Evolutionary conservation across 2,888 invertebrate genomes (phyloP).

Genomic region (Polydrusus pterygomalis): DNA sequence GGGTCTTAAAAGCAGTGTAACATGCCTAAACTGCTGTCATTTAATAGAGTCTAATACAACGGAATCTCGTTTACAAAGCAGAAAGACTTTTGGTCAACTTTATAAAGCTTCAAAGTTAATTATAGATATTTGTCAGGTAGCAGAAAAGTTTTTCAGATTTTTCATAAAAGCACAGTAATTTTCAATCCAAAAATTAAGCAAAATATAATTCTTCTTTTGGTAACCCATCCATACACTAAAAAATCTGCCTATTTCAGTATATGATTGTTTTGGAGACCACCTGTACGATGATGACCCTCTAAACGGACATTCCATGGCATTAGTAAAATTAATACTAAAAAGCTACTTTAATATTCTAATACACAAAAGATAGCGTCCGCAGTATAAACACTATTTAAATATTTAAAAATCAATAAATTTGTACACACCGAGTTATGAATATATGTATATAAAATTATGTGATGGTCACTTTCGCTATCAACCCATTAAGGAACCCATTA

Average conservation of each 20-base stretch:
- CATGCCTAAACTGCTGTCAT: too few relatives aligned
- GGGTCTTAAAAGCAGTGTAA: too few relatives aligned
- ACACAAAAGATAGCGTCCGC: too few relatives aligned
- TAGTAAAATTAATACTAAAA: constrained; percentile 22
- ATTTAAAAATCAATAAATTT: too few relatives aligned
- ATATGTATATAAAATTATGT: too few relatives aligned
- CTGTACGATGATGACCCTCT: background rate
- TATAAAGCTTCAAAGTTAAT: too few relatives aligned
- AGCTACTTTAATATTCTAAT: constrained; percentile 26
- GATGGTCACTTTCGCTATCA: constrained; percentile 1
- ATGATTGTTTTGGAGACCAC: constrained; percentile 10
- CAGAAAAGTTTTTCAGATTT: constrained; percentile 13
- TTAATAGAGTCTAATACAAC: too few relatives aligned
- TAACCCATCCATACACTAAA: background rate
- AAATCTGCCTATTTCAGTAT: background rate
- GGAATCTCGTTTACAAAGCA: background rate
- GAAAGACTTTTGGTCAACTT: background rate
- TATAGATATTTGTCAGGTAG: too few relatives aligned
- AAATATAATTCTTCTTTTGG: background rate
- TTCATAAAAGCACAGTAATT: background rate
- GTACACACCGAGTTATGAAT: too few relatives aligned
- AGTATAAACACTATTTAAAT: too few relatives aligned
- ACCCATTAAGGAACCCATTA: background rate
- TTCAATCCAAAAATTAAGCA: constrained; percentile 22
- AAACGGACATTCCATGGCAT: background rate